Evolutionary conservation across 1,140 invertebrate species (phyloP), one percentile per base, ranked within the genome.

Genomic region (Spodoptera frugiperda): DNA sequence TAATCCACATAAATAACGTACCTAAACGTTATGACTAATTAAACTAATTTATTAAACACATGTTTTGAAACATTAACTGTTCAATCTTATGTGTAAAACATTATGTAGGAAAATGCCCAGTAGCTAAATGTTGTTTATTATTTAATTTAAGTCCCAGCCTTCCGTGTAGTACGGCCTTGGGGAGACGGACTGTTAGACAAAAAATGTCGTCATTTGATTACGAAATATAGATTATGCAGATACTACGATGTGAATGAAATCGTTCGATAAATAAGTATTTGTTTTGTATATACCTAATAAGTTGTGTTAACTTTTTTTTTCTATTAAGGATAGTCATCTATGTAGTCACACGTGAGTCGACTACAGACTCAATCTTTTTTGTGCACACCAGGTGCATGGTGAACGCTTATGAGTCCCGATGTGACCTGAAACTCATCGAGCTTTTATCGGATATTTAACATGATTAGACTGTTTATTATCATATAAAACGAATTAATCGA

Each of bases 161-260:
- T 91, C 87, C 89, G 88, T 61, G 78, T 90, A 80, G 72, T 85
- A 89, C 89, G 90, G 90, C 81, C 57, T 54, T 46, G 70, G 76
- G 78, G 74, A 84, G 71, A 71, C 80, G 55, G 67, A 77, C 76
- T 54, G 51, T 51, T 59, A 6, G 17, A 68, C 61, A 82, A 84
- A 84, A 84, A 84, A 80, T 80, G 78, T 84, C 80, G 74, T 75
- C 70, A 78, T 72, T 81, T 80, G 55, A 76, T 79, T 76, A 78
- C 5, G 5, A 25, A 25, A 25, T 39, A 25, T 73, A 17, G 33
- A 4, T 39, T 39, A 39, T 44, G 39, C 21, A 21, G 44, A 11
- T 46, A 21, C 14, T 14, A 21, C 39, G 17, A 21, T 12, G 17
- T 9, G 33, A 39, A 39, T 39, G 33, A 39, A 9, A 39, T 39